Conservation (phyloP, 2,113 vertebrate genomes). For the Rallus limicola region DNA sequence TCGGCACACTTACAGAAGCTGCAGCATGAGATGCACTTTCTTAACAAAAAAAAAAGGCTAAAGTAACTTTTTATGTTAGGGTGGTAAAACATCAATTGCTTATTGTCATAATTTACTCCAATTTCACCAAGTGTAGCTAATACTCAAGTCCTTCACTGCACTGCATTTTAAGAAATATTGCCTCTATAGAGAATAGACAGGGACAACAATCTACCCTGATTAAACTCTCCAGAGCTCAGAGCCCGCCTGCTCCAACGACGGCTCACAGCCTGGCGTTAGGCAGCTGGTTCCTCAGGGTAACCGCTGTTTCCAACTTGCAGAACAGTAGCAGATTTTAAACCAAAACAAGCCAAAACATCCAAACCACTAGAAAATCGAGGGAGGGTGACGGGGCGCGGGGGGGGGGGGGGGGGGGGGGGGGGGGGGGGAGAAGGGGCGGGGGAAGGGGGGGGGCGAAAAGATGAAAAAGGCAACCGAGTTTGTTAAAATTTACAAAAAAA, state of each 20-base stretch:
- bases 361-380: not conserved
- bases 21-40: not conserved
- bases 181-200: not conserved
- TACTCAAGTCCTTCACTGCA: not conserved
- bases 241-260: not conserved
- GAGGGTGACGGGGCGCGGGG: too few species aligned
- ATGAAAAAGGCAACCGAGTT: not conserved
- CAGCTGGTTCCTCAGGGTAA: not conserved
- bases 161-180: not conserved
- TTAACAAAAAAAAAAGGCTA: not conserved
- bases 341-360: not conserved
- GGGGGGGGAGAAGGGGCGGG: too few species aligned
- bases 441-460: too few species aligned
- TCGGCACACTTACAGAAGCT: not conserved
- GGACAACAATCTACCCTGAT: not conserved
- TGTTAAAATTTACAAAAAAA: not conserved
- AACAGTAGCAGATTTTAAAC: not conserved
- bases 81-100: not conserved
- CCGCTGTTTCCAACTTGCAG: not conserved
- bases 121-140: not conserved
- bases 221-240: not conserved
- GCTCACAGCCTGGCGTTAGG: not conserved
- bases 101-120: not conserved
- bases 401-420: too few species aligned
- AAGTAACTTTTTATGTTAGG: not conserved